Conservation (phyloP, 1,140 invertebrate species). For the Macrobrachium rosenbergii region DNA sequence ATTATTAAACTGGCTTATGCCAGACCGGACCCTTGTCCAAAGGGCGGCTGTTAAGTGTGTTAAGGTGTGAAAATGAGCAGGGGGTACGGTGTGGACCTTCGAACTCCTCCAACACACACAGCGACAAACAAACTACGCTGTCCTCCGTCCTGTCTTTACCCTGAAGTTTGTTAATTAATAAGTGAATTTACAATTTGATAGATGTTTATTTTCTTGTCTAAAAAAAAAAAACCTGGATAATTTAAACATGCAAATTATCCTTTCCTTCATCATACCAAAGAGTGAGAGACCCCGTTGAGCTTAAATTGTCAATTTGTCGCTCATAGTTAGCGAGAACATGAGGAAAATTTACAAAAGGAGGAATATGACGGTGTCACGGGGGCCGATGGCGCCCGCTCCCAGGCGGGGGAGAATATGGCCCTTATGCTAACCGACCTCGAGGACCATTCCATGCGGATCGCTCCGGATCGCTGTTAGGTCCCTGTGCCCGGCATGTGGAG, state of each 20-base stretch:
- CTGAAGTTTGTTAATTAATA: no score
- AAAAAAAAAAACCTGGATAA: background rate
- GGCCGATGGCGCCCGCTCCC: background rate
- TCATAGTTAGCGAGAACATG: conserved; percentile 7
- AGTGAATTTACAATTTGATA: no score
- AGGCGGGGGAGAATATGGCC: background rate
- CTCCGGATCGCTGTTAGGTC: background rate
- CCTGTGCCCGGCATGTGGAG: background rate
- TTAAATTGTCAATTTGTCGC: conserved; percentile 27
- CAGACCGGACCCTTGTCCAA: no score
- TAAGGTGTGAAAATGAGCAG: no score
- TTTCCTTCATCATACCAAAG: conserved; percentile 6
- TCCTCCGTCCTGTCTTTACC: no score
- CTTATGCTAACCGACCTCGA: background rate
- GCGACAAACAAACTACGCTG: no score
- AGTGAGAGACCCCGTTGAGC: conserved; percentile 1
- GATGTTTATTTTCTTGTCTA: background rate
- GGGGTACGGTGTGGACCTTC: no score
- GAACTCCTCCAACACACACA: no score
- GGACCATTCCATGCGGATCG: background rate
- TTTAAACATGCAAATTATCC: background rate
- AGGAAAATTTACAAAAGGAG: conserved; percentile 29
- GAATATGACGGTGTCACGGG: background rate
- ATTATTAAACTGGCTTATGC: no score
- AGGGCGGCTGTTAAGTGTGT: no score